phyloP scores from a whole-genome alignment of 2,888 invertebrate genomes.

The Orchesella flavescens region DNA sequence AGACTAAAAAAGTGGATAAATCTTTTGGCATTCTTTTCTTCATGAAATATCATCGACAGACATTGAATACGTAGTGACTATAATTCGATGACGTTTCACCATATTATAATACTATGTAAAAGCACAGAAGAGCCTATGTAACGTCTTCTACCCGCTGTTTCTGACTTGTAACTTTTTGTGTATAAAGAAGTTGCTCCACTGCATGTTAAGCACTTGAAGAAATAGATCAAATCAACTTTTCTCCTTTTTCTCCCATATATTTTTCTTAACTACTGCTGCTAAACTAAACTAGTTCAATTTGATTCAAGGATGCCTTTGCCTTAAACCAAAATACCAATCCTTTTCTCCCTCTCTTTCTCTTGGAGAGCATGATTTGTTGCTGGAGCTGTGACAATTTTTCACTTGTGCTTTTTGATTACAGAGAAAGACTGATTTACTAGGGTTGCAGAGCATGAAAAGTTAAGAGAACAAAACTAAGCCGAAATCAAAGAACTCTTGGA shows the following conservation, averaged over 20 bases:
- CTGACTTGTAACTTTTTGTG: no score
- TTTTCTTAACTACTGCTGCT: neutral
- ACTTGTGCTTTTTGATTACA: conserved; percentile 59
- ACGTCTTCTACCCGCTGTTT: no score
- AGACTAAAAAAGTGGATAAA: conserved; percentile 15
- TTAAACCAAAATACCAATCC: conserved; percentile 44
- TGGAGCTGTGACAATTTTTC: conserved; percentile 61
- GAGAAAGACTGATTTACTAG: conserved; percentile 58
- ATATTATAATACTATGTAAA: neutral
- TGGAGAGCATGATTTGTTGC: conserved; percentile 60
- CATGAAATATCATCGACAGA: conserved; percentile 27
- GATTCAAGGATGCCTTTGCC: neutral
- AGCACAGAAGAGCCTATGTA: no score
- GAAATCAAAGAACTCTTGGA: conserved; percentile 35
- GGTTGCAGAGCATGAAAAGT: conserved; percentile 31
- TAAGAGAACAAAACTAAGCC: conserved; percentile 9
- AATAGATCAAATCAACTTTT: neutral
- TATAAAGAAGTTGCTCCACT: no score
- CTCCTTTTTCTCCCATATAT: neutral
- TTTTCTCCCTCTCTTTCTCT: conserved; percentile 33
- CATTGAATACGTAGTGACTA: conserved; percentile 37
- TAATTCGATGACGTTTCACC: neutral
- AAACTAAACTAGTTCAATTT: conserved; percentile 3
- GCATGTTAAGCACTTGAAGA: neutral
- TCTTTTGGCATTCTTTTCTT: conserved; percentile 22